Evolutionary conservation across 1,140 invertebrate genomes (phyloP), one percentile per base, ranked within the genome.

Genomic region (Rhagoletis pomonella): DNA sequence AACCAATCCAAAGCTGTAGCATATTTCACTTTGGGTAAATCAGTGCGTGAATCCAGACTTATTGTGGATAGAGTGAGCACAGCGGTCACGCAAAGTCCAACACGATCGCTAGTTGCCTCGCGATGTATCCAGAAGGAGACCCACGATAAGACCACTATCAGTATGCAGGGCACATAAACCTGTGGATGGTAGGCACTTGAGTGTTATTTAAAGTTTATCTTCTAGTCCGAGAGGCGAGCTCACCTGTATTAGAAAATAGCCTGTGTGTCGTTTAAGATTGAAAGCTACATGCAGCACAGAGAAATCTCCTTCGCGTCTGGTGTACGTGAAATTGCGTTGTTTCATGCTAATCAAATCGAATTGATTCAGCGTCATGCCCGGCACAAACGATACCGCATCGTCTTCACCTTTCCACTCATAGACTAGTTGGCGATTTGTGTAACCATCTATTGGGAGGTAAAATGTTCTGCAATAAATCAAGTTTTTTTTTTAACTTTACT

Each of bases 61-160:
- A 99, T 98, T 4, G 97, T 98, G 0, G 97, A 98, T 3, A 98
- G 94, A 0, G 98, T 98, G 65, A 99, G 94, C 7, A 99, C 97
- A 0, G 98, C 97, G 0, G 97, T 99, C 7, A 98, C 98, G 39
- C 98, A 98, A 50, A 95, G 92, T 1, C 95, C 95, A 0, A 96
- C 95, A 3, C 95, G 93, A 89, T 96, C 95, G 88, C 96, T 96
- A 0, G 97, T 98, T 0, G 98, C 98, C 93, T 99, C 98, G 44
- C 98, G 95, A 94, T 99, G 98, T 89, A 99, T 98, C 97, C 98
- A 99, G 93, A 99, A 99, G 0, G 97, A 98, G 0, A 99, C 98
- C 98, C 98, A 99, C 0, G 97, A 99, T 0, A 99, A 94, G 1
- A 98, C 97, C 1, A 99, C 98, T 88, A 99, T 98, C 81, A 99